Evolutionary conservation across 2,797 vertebrate species (phyloP).

Genomic region (Ctenopoma kingsleyae): DNA sequence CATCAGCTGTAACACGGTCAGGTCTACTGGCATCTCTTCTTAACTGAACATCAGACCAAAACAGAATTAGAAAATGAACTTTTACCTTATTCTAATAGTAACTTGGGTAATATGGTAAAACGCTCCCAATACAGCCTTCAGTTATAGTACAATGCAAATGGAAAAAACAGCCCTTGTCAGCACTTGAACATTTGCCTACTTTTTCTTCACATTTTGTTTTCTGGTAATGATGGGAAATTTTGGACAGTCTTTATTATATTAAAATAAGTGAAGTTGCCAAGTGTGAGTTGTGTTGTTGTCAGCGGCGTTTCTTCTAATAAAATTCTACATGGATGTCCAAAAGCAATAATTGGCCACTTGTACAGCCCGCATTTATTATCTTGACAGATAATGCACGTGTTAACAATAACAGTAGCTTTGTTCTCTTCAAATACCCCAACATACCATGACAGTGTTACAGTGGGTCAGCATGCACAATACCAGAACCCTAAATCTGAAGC

Average conservation of each 20-base stretch:
- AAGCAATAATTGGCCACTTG: background rate
- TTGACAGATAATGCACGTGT: background rate
- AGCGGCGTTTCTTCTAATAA: background rate
- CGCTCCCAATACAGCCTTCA: no score
- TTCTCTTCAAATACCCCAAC: background rate
- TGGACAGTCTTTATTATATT: background rate
- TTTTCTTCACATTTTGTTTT: background rate
- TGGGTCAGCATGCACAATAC: background rate
- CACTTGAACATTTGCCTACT: background rate
- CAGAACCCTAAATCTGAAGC: background rate
- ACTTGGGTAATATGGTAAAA: background rate
- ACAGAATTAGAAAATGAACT: background rate
- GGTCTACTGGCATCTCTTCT: constrained; percentile 1
- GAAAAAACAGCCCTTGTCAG: background rate
- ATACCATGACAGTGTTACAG: background rate
- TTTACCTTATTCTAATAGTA: background rate
- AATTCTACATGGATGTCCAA: background rate
- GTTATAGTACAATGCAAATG: no score
- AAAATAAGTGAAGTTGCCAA: background rate
- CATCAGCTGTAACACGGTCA: background rate
- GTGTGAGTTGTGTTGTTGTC: background rate
- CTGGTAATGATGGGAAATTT: background rate
- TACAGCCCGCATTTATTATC: background rate
- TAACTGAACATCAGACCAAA: background rate
- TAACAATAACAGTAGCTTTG: background rate